Evolutionary conservation across 2,888 invertebrate species (phyloP).

Genomic region (Drosophila infuscata): DNA sequence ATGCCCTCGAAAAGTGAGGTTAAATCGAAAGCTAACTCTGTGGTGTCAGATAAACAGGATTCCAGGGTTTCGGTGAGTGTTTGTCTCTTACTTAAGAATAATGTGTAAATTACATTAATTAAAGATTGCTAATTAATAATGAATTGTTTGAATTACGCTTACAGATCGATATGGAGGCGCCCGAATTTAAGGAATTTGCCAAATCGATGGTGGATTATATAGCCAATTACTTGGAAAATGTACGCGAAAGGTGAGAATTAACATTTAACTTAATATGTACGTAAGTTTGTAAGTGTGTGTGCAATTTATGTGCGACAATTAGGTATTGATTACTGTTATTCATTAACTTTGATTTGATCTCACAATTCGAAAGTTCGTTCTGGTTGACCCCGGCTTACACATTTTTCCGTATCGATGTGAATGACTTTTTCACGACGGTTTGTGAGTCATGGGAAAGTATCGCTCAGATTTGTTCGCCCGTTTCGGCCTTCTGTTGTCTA

Average conservation of each 20-base stretch:
- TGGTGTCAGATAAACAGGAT: slow-evolving; percentile 77
- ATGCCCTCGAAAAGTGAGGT: slow-evolving; percentile 47
- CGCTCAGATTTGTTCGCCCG: slow-evolving; percentile 8
- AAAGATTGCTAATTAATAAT: slow-evolving; percentile 10
- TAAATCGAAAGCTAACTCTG: slow-evolving; percentile 50
- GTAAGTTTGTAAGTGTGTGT: not conserved
- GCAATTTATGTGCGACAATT: not conserved
- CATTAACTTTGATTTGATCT: slow-evolving; percentile 60
- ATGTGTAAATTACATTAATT: slow-evolving; percentile 20
- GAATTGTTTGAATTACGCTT: slow-evolving; percentile 1
- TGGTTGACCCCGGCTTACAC: slow-evolving; percentile 49
- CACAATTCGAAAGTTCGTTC: slow-evolving; percentile 71
- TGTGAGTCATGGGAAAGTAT: slow-evolving; percentile 60
- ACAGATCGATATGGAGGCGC: slow-evolving; percentile 90
- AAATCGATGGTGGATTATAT: slow-evolving; percentile 98
- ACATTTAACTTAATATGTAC: slow-evolving; percentile 35
- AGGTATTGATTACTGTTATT: slow-evolving; percentile 19
- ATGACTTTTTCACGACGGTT: slow-evolving; percentile 9
- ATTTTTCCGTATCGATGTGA: slow-evolving; percentile 39
- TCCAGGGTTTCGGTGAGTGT: slow-evolving; percentile 80
- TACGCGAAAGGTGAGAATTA: slow-evolving; percentile 91
- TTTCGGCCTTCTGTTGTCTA: slow-evolving; percentile 43
- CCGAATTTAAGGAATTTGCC: slow-evolving; percentile 93
- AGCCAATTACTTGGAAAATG: slow-evolving; percentile 96
- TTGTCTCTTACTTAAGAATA: slow-evolving; percentile 3